Evolutionary conservation across 2,113 vertebrate genomes (phyloP), one percentile per base, ranked within the genome.

Genomic region (Variabilichromis moorii): DNA sequence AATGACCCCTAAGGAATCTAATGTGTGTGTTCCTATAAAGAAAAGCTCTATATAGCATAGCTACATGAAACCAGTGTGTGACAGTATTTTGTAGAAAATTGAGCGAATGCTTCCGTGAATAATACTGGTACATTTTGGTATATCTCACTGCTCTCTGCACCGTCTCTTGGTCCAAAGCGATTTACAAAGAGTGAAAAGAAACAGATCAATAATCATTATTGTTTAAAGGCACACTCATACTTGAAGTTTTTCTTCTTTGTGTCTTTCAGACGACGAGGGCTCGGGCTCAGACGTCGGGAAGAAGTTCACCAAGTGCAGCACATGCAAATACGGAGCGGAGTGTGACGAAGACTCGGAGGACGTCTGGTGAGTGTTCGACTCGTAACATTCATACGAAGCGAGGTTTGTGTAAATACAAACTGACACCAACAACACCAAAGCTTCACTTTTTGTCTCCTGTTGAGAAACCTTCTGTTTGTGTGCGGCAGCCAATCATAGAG

Each of bases 281-380:
- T 99, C 98, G 57, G 97, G 96, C 31, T 94, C 97, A 10, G 98
- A 98, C 90, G 95, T 95, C 9, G 97, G 97, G 91, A 98, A 97
- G 93, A 98, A 98, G 93, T 98, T 97, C 92, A 98, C 97, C 83
- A 99, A 98, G 92, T 99, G 98, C 90, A 97, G 97, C 90, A 97
- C 97, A 19, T 99, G 98, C 96, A 98, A 98, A 93, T 99, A 98
- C 0, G 98, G 98, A 87, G 98, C 98, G 1, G 98, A 99, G 90
- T 99, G 98, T 90, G 98, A 99, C 42, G 98, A 98, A 90, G 98
- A 99, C 95, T 97, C 98, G 4, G 98, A 99, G 95, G 98, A 99
- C 81, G 96, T 98, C 83, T 98, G 98, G 98, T 99, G 95, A 97
- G 98, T 94, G 7, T 8, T 28, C 4, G 0, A 8, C 21, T 45